Percentiles rank a stretch among this genome's conserved stretches.
phyloP scores from a whole-genome alignment of 53 echinoderm and acorn worm species.

The Paelopatides confundens region DNA sequence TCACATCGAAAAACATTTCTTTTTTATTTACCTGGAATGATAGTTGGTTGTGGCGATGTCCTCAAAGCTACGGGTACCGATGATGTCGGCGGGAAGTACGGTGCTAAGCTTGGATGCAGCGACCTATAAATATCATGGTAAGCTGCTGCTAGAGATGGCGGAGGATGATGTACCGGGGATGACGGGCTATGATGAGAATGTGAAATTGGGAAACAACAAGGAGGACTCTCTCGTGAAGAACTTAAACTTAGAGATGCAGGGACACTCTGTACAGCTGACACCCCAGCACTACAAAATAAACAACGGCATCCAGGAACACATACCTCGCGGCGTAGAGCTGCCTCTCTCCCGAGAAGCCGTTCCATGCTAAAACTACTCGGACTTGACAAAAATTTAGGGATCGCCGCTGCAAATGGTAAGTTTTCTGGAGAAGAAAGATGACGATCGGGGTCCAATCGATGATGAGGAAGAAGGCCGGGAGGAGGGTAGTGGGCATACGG shows the following conservation, averaged over 20 bases:
- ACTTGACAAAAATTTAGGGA: slow-evolving; percentile 24
- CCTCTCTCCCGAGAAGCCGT: slow-evolving; percentile 47
- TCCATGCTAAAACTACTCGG: slow-evolving; percentile 19
- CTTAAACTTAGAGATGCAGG: slow-evolving; percentile 20
- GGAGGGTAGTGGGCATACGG: slow-evolving; percentile 78
- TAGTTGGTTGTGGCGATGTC: slow-evolving; percentile 59
- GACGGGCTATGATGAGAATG: slow-evolving; percentile 63
- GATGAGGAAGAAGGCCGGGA: slow-evolving; percentile 52
- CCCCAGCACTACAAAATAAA: slow-evolving; percentile 48
- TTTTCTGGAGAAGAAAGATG: slow-evolving; percentile 44
- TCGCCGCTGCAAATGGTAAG: slow-evolving; percentile 19
- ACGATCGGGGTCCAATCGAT: slow-evolving; percentile 57
- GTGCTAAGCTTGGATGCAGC: slow-evolving; percentile 47
- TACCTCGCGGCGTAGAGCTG: slow-evolving; percentile 43
- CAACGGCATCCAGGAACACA: slow-evolving; percentile 60
- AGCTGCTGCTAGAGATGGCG: slow-evolving; percentile 39
- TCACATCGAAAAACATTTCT: not conserved
- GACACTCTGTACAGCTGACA: slow-evolving; percentile 63
- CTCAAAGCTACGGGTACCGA: slow-evolving; percentile 40
- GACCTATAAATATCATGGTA: slow-evolving; percentile 61
- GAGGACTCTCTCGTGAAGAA: slow-evolving; percentile 28
- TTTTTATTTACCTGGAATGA: slow-evolving; percentile 72
- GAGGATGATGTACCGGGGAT: slow-evolving; percentile 55
- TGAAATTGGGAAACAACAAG: slow-evolving; percentile 62
- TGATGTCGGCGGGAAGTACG: slow-evolving; percentile 25